Evolutionary conservation across 2,888 invertebrate genomes (phyloP), one percentile per base, ranked within the genome.

Genomic region (Pristionchus maxplancki): DNA sequence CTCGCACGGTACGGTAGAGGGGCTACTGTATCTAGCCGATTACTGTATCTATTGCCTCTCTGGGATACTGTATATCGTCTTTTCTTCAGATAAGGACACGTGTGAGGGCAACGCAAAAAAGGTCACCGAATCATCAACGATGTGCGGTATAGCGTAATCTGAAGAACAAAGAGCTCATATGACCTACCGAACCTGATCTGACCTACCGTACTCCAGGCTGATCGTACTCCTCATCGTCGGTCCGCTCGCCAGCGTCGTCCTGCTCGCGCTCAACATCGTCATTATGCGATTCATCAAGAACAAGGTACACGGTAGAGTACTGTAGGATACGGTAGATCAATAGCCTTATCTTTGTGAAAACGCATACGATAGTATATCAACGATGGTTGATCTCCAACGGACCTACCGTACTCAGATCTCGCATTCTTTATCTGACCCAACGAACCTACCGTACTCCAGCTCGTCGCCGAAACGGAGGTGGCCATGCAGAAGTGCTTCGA

Each of bases 401-500:
- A 58, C 58, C 58, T 62, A 20, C n/a, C 62, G 62, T 28, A 62
- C 28, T 62, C 62, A n/a, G 28, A 62, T 50, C 50, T 50, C 50
- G 15, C 11, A 50, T 1, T 0, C 20, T 11, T 3, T 20, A 17
- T 15, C 50, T 20, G 28, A 62, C 62, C 62, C 8, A 62, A 1
- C 62, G 62, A 4, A 62, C 62, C 50, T 34, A n/a, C n/a, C n/a
- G 58, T 44, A 9, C n/a, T 28, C 34, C 62, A 85, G 85, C 34
- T 85, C 31, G 62, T 85, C 5, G 85, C 31, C n/a, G 84, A 84
- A 62, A 84, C 62, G 6, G 84, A 84, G 11, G 8, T 28, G 28
- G 85, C 64, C 31, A 37, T 85, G 62, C 44, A 85, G n/a, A 85
- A 64, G 64, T 85, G 85, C 64, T 85, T 85, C 44, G 85, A 85